Percentiles rank a stretch among this genome's conserved stretches.
Evolutionary conservation across 2,797 vertebrate genomes (phyloP).

Genomic region (Lepus oiostolus): DNA sequence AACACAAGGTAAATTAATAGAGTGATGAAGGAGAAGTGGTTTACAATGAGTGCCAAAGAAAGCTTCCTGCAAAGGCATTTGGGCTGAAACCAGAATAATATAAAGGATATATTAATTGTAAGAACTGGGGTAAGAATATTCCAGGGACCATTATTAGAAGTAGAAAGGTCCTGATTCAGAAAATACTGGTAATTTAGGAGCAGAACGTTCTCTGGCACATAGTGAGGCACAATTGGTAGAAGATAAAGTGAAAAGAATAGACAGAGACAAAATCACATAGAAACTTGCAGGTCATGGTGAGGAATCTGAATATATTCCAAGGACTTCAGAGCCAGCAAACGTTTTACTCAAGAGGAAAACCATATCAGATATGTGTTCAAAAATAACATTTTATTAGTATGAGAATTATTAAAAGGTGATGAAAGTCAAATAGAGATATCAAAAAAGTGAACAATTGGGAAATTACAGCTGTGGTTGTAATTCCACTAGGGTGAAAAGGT

Average conservation of each 20-base stretch:
- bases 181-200: background rate
- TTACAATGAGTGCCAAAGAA: background rate
- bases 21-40: background rate
- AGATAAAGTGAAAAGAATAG: background rate
- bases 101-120: background rate
- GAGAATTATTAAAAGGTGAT: background rate
- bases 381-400: background rate
- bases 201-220: background rate
- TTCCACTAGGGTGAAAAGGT: background rate
- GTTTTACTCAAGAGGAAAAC: slow-evolving; percentile 4
- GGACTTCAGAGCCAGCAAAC: background rate
- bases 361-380: background rate
- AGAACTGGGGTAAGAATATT: background rate
- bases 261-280: background rate
- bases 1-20: slow-evolving; percentile 33
- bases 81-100: background rate
- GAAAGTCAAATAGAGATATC: background rate
- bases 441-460: background rate
- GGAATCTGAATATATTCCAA: background rate
- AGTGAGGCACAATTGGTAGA: background rate
- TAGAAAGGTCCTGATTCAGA: background rate
- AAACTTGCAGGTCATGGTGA: background rate
- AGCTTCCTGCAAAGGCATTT: background rate
- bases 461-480: background rate
- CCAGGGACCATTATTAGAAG: background rate